A percentile compares a stretch with the other conserved stretches of the same genome.
phyloP scores from a whole-genome alignment of 2,797 vertebrate genomes.

The Tauraco hartlaubi region DNA sequence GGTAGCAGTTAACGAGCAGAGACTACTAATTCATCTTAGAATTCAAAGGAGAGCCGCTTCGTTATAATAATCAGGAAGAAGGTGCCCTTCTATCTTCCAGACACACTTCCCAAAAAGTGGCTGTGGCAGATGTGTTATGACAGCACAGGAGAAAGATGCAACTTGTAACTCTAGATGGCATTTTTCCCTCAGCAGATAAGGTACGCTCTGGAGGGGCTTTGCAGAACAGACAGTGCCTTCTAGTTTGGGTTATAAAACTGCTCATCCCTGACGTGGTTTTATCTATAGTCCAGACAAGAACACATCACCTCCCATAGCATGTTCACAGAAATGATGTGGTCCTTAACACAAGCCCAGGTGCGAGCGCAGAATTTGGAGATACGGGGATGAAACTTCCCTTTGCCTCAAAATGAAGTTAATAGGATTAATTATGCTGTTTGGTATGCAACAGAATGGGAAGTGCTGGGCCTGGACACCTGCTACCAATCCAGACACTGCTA shows the following conservation, averaged over 20 bases:
- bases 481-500: background rate
- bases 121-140: background rate
- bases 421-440: background rate
- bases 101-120: background rate
- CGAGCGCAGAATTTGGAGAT: background rate
- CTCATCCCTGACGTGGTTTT: background rate
- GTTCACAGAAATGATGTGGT: background rate
- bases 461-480: background rate
- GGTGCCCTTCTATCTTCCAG: background rate
- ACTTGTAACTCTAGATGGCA: background rate
- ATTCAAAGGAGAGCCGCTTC: background rate
- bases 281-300: background rate
- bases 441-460: background rate
- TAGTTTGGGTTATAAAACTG: background rate
- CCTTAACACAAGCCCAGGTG: background rate
- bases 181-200: background rate
- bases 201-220: background rate
- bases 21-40: background rate
- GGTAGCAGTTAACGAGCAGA: constrained; percentile 34
- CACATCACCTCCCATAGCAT: background rate
- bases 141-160: background rate
- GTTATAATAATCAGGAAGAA: background rate
- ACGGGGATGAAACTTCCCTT: background rate
- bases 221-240: background rate
- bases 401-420: background rate